Conservation (phyloP, 2,113 vertebrate species). For the Macaca mulatta region DNA sequence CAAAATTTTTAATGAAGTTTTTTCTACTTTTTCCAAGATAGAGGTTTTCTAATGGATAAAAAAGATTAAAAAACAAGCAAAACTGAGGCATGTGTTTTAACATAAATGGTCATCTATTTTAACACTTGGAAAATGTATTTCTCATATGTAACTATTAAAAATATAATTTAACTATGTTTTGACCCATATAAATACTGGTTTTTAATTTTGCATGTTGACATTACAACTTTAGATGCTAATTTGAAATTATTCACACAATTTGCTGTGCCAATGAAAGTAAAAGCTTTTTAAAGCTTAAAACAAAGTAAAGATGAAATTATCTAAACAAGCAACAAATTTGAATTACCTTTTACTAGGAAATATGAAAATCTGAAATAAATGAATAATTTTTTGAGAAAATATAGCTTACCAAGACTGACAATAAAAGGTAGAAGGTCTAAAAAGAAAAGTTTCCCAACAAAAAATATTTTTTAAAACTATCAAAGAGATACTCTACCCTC, state of each 20-base stretch:
- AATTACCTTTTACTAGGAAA: not conserved
- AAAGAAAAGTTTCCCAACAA: not conserved
- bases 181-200: not conserved
- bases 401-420: not conserved
- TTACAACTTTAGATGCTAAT: constrained; percentile 25
- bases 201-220: not conserved
- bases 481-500: not conserved
- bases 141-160: not conserved
- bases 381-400: not conserved
- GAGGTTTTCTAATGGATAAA: not conserved
- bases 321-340: not conserved
- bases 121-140: not conserved
- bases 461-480: not conserved
- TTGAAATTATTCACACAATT: constrained; percentile 34
- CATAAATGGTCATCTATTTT: not conserved
- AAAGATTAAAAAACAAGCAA: not conserved
- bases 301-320: not conserved
- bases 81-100: not conserved
- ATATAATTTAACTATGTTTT: not conserved
- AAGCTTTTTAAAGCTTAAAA: not conserved
- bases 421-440: not conserved
- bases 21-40: not conserved
- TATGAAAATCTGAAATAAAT: not conserved
- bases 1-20: not conserved
- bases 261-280: not conserved